A percentile compares a stretch with the other conserved stretches of the same genome.
Conservation (phyloP, 2,113 vertebrate genomes). For the Oncorhynchus nerka region DNA sequence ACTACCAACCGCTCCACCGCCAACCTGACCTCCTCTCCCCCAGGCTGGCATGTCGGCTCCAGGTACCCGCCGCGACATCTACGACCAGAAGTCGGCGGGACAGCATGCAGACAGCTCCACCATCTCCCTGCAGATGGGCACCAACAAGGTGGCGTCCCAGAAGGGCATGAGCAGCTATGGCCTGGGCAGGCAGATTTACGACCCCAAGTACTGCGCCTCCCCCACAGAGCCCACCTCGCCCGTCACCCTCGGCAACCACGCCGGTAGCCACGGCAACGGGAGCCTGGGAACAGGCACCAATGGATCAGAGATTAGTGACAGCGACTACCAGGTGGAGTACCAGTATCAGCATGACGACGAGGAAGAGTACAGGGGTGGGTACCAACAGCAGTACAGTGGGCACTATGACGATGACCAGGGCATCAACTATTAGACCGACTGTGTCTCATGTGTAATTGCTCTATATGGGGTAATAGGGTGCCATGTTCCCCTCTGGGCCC, state of each 20-base stretch:
- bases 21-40: constrained; percentile 8
- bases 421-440: constrained; percentile 85
- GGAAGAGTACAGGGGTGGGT: constrained; percentile 84
- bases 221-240: constrained; percentile 77
- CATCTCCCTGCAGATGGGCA: constrained; percentile 99
- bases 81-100: constrained; percentile 84
- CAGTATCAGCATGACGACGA: constrained; percentile 45
- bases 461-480: not conserved
- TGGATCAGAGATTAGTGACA: constrained; percentile 94
- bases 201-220: constrained; percentile 93
- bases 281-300: constrained; percentile 96
- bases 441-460: no score
- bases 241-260: no score
- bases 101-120: constrained; percentile 90
- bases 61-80: constrained; percentile 95
- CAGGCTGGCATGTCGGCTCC: constrained; percentile 95
- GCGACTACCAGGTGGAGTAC: constrained; percentile 92
- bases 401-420: constrained; percentile 79
- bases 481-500: no score
- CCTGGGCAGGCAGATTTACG: constrained; percentile 92
- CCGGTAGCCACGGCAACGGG: constrained; percentile 68
- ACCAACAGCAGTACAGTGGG: constrained; percentile 74
- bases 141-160: constrained; percentile 97
- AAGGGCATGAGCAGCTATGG: constrained; percentile 97
- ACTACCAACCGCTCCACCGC: no score